Percentiles rank a stretch among this genome's conserved stretches.
phyloP scores from a whole-genome alignment of 1,140 invertebrate species.

The Drosophila pallidifrons region DNA sequence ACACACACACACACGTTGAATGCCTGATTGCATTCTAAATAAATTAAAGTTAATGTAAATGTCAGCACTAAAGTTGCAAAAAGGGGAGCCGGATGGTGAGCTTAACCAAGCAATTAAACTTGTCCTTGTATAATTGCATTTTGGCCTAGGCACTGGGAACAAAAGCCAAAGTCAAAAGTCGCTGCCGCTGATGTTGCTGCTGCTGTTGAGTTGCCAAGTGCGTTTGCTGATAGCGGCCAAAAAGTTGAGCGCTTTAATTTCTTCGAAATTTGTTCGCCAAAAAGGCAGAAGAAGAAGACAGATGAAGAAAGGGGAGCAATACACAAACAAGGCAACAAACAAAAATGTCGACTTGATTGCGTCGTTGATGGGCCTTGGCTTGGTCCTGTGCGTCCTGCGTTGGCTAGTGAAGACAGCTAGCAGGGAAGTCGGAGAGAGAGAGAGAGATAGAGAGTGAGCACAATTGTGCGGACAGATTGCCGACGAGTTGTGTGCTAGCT shows the following conservation, averaged over 20 bases:
- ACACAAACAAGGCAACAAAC: slow-evolving; percentile 78
- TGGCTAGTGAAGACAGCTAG: slow-evolving; percentile 13
- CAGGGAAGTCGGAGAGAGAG: no score
- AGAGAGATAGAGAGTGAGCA: slow-evolving; percentile 33
- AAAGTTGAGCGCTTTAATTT: slow-evolving; percentile 82
- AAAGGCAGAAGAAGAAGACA: slow-evolving; percentile 1
- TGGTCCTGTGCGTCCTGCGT: slow-evolving; percentile 8
- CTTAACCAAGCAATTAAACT: slow-evolving; percentile 80
- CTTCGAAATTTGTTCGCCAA: slow-evolving; percentile 75
- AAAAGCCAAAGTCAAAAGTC: slow-evolving; percentile 75
- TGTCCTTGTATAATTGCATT: slow-evolving; percentile 83
- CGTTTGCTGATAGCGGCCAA: slow-evolving; percentile 77
- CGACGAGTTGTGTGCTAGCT: slow-evolving; percentile 57
- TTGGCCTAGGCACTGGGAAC: slow-evolving; percentile 50
- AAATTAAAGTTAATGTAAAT: slow-evolving; percentile 67
- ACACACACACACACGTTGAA: slow-evolving; percentile 34
- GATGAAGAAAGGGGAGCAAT: slow-evolving; percentile 15
- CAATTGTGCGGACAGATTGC: slow-evolving; percentile 79
- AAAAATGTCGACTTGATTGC: slow-evolving; percentile 83
- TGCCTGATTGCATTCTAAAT: slow-evolving; percentile 73
- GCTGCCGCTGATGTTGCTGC: neutral
- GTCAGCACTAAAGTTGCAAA: slow-evolving; percentile 63
- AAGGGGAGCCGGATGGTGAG: neutral
- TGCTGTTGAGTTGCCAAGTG: slow-evolving; percentile 76
- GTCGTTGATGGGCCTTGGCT: slow-evolving; percentile 64